Percentiles rank a stretch among this genome's conserved stretches.
Evolutionary conservation across 2,888 invertebrate genomes (phyloP).

Genomic region (Parascotia fuliginaria): DNA sequence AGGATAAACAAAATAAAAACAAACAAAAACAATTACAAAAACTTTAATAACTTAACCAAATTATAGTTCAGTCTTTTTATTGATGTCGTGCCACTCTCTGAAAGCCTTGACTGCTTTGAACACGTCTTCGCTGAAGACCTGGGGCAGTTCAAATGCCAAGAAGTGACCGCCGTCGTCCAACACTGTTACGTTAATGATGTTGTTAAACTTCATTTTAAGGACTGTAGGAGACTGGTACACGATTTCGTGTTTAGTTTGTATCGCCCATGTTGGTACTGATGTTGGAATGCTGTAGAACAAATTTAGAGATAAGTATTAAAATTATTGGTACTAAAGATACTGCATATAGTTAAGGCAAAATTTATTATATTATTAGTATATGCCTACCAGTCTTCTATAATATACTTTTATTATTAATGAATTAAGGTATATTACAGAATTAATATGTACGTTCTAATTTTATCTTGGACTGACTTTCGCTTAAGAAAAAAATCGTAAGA

Average conservation of each 20-base stretch:
- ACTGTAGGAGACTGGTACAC: constrained; percentile 84
- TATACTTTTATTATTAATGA: too few relatives aligned
- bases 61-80: constrained; percentile 56
- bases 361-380: too few relatives aligned
- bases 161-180: constrained; percentile 93
- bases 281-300: constrained; percentile 9
- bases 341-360: too few relatives aligned
- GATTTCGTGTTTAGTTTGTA: constrained; percentile 89
- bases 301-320: too few relatives aligned
- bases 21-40: constrained; percentile 21
- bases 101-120: constrained; percentile 66
- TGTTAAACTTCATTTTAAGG: constrained; percentile 84
- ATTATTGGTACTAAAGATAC: too few relatives aligned
- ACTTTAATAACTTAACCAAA: constrained; percentile 30
- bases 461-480: too few relatives aligned
- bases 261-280: constrained; percentile 64
- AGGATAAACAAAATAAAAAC: not conserved
- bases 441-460: too few relatives aligned
- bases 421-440: too few relatives aligned
- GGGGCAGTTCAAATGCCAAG: constrained; percentile 91
- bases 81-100: constrained; percentile 47
- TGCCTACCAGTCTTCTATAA: too few relatives aligned
- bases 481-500: too few relatives aligned
- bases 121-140: constrained; percentile 88
- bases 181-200: constrained; percentile 88